Conservation (phyloP, 2,113 vertebrate species). For the Coturnix japonica region DNA sequence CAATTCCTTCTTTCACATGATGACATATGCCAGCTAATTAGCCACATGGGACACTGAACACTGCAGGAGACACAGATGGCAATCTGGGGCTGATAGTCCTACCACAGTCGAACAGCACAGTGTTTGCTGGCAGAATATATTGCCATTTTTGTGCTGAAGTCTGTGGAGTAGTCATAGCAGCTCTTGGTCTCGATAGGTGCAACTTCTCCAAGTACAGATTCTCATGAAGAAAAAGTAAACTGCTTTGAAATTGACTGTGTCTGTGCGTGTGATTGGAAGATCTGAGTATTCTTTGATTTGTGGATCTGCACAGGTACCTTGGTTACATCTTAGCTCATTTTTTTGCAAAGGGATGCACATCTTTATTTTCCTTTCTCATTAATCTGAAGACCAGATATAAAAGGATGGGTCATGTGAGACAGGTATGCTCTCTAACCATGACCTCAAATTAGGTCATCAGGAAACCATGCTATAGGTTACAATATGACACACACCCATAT, state of each 20-base stretch:
- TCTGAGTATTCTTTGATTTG: background rate
- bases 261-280: background rate
- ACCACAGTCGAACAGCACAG: conserved; percentile 9
- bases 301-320: background rate
- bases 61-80: conserved; percentile 60
- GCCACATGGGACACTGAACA: conserved; percentile 42
- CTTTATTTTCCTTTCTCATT: background rate
- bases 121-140: conserved; percentile 55
- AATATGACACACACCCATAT: background rate
- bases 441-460: conserved; percentile 1
- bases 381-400: background rate
- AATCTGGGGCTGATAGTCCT: conserved; percentile 37
- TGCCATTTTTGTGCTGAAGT: conserved; percentile 31
- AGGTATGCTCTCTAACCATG: background rate
- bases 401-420: background rate
- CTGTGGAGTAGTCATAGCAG: conserved; percentile 2
- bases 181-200: conserved; percentile 7
- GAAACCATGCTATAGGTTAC: background rate
- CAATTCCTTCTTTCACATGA: conserved; percentile 37
- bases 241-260: background rate
- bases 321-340: background rate
- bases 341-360: background rate
- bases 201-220: background rate
- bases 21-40: conserved; percentile 48
- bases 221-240: background rate